Evolutionary conservation across 2,888 invertebrate species (phyloP).

Genomic region (Trissonchulus sp.): DNA sequence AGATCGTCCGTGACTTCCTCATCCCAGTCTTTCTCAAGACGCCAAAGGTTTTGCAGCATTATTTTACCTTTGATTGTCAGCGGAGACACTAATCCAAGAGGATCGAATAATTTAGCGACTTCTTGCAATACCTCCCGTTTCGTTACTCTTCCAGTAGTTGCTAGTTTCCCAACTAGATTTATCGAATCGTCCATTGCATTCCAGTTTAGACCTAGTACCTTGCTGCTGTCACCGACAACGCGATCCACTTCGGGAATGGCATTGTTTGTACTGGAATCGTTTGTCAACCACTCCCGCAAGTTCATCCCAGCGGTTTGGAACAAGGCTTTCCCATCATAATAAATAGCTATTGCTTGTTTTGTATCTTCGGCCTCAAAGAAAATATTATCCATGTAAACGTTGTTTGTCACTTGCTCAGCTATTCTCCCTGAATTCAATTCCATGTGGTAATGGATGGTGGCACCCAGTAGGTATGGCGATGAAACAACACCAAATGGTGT

Average conservation of each 20-base stretch:
- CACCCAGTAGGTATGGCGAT: slow-evolving; percentile 36
- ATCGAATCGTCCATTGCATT: not conserved
- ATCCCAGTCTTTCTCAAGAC: not conserved
- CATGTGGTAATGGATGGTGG: slow-evolving; percentile 32
- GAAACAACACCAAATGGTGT: slow-evolving; percentile 37
- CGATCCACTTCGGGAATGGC: not conserved
- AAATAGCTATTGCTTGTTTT: not conserved
- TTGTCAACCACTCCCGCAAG: not conserved
- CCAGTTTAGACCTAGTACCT: not conserved
- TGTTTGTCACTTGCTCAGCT: not conserved
- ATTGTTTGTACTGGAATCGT: not conserved
- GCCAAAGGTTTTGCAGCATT: not conserved
- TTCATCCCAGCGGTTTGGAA: not conserved
- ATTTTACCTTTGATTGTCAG: not conserved
- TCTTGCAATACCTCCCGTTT: not conserved
- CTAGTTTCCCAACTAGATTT: no score
- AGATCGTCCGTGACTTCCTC: not conserved
- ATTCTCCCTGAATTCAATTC: not conserved
- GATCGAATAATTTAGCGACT: not conserved
- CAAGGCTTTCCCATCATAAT: not conserved
- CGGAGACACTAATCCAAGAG: not conserved
- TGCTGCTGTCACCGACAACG: not conserved
- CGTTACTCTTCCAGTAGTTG: no score
- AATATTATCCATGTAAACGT: not conserved
- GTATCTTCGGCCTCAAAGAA: not conserved